Conservation (phyloP, 2,888 invertebrate genomes). For the Drosophila nigritarsus region DNA sequence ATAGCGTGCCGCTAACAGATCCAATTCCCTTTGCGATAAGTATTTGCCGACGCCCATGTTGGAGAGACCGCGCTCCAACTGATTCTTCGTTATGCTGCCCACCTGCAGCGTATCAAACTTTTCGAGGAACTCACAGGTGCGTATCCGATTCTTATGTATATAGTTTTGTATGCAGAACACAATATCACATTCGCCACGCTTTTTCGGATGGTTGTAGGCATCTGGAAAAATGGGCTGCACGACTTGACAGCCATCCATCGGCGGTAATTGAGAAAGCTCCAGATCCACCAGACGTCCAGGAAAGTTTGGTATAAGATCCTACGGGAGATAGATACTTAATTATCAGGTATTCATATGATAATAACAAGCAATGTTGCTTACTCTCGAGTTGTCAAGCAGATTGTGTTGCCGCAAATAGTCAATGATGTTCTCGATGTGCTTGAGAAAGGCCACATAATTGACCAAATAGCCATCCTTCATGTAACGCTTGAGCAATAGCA, state of each 20-base stretch:
- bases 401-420: constrained; percentile 87
- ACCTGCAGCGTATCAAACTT: constrained; percentile 89
- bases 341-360: neutral
- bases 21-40: constrained; percentile 88
- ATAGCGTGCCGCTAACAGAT: constrained; percentile 89
- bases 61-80: constrained; percentile 90
- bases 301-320: constrained; percentile 87
- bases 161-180: constrained; percentile 87
- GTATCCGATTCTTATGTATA: constrained; percentile 88
- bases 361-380: constrained; percentile 20
- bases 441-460: constrained; percentile 91
- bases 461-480: constrained; percentile 91
- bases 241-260: constrained; percentile 68
- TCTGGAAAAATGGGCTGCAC: constrained; percentile 68
- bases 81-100: constrained; percentile 89
- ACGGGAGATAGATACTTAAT: neutral
- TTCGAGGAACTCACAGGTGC: constrained; percentile 90
- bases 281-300: constrained; percentile 89
- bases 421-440: constrained; percentile 89
- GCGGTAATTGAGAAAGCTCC: constrained; percentile 88
- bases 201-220: constrained; percentile 67
- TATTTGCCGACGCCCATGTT: constrained; percentile 88
- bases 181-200: constrained; percentile 75
- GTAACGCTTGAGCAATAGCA: constrained; percentile 90
- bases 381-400: constrained; percentile 84